Percentiles rank a stretch among this genome's conserved stretches.
phyloP scores from a whole-genome alignment of 2,888 invertebrate genomes.

The Caenorhabditis panamensis region DNA sequence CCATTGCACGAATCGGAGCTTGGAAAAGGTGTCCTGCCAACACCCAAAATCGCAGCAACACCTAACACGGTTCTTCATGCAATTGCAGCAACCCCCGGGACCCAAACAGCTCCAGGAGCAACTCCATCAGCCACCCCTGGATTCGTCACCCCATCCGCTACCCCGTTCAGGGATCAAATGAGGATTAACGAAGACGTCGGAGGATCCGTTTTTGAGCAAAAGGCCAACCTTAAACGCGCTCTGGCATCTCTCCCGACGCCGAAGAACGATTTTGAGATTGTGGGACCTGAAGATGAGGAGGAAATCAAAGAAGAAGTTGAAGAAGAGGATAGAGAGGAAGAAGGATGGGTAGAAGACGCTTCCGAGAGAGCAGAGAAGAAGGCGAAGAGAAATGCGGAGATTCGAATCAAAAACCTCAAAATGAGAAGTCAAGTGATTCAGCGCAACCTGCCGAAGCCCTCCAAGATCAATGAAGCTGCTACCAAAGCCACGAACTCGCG shows the following conservation, averaged over 20 bases:
- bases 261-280: slow-evolving; percentile 98
- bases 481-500: slow-evolving; percentile 67
- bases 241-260: slow-evolving; percentile 91
- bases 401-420: slow-evolving; percentile 73
- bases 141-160: slow-evolving; percentile 83
- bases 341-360: slow-evolving; percentile 79
- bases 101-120: slow-evolving; percentile 42
- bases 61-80: slow-evolving; percentile 91
- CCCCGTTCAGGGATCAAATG: slow-evolving; percentile 92
- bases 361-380: slow-evolving; percentile 75
- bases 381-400: slow-evolving; percentile 81
- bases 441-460: slow-evolving; percentile 75
- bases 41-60: slow-evolving; percentile 83
- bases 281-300: slow-evolving; percentile 88
- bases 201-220: slow-evolving; percentile 59
- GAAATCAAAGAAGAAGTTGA: slow-evolving; percentile 84
- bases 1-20: slow-evolving; percentile 93
- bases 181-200: slow-evolving; percentile 94
- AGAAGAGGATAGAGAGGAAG: slow-evolving; percentile 57
- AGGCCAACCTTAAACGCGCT: slow-evolving; percentile 86
- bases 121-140: slow-evolving; percentile 61
- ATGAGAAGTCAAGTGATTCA: slow-evolving; percentile 77
- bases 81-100: slow-evolving; percentile 79
- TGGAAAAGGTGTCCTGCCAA: slow-evolving; percentile 82
- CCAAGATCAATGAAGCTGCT: slow-evolving; percentile 74